Evolutionary conservation across 2,888 invertebrate genomes (phyloP), one percentile per base, ranked within the genome.

Genomic region (Thecophora atra): DNA sequence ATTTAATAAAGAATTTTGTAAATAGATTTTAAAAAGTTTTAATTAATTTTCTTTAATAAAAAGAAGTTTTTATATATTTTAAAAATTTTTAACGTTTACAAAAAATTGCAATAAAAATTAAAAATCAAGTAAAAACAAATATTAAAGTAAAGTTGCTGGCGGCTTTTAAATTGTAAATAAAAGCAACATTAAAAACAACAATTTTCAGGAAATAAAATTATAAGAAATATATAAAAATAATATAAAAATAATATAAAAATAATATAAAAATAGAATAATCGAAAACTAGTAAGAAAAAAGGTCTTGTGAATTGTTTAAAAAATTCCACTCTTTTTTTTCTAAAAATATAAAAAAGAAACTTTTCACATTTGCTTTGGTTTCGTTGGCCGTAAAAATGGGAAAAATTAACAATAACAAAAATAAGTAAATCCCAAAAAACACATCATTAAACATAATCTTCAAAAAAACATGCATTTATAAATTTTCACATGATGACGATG

Each of bases 101-200:
- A 65, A 65, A 51, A 65, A 63, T 28, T 63, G 30, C 1, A 63
- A 28, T 26, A 28, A 37, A 28, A 63, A 28, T 30, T n/a, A n/a
- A 30, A 37, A 63, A 63, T 58, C 24, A 5, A 5, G 15, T 17
- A 58, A 1, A 21, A n/a, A 58, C 19, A 51, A 21, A 67, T 21
- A 19, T 54, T 24, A 67, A 67, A 54, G 67, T 56, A 67, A 67
- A 67, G 67, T 67, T 54, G 67, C 67, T 67, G 67, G 67, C 67
- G 67, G 30, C 67, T 67, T 67, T 67, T 54, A 67, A 54, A 67
- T 17, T 52, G 52, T 64, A 64, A 47, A 64, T 51, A 8, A 37
- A 24, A 21, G 42, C 28, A n/a, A 37, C 26, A 30, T 8, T 11
- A 37, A 37, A 6, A 37, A 37, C 37, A 37, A 37, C 37, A 37